Percentiles rank a stretch among this genome's conserved stretches.
phyloP scores from a whole-genome alignment of 1,140 invertebrate species.

The Copidosoma floridanum region DNA sequence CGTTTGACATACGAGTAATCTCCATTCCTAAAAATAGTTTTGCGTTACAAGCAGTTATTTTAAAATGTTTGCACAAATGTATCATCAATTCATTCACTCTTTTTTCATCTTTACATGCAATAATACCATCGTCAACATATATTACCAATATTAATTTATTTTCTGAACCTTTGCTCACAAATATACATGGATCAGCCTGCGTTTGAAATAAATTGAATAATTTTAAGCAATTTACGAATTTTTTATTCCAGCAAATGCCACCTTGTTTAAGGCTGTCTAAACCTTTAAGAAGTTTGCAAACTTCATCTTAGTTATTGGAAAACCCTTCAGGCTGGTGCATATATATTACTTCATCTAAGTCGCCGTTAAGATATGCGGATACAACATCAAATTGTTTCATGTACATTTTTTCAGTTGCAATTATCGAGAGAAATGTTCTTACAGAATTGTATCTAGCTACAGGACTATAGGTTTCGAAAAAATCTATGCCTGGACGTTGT shows the following conservation, averaged over 20 bases:
- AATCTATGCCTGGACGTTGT: constrained; percentile 46
- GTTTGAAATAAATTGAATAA: no score
- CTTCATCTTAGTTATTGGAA: not conserved
- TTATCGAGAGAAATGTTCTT: constrained; percentile 44
- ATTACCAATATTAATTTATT: no score
- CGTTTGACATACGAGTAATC: no score
- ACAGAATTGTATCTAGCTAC: constrained; percentile 35
- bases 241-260: constrained; percentile 25
- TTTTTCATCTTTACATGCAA: no score
- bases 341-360: constrained; percentile 22
- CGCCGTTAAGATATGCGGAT: constrained; percentile 44
- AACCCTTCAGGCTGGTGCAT: constrained; percentile 3
- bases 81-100: no score
- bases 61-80: no score
- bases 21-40: no score
- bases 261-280: constrained; percentile 41
- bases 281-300: constrained; percentile 34
- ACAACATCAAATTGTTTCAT: constrained; percentile 44
- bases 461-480: constrained; percentile 36
- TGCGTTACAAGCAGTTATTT: no score
- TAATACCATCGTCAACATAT: no score
- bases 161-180: no score
- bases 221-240: no score
- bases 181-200: no score
- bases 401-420: constrained; percentile 52